These are phyloP conservation scores for Uloborus plumipes DNA, from an alignment of 2,888 invertebrate genomes.

Conservation along the genomic window DNA sequence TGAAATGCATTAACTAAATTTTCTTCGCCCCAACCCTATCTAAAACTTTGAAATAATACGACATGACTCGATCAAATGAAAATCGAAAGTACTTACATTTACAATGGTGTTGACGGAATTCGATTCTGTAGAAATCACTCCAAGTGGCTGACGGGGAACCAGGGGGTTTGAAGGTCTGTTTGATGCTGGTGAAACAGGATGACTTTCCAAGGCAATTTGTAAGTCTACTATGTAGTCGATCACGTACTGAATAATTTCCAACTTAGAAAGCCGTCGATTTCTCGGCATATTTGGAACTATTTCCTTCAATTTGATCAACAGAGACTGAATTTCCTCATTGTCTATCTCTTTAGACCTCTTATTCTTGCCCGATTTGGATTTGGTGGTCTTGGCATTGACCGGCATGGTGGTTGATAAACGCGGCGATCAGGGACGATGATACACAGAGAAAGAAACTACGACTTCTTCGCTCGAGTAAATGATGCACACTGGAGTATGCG, in stretches of 20 bases:
- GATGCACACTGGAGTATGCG: neutral
- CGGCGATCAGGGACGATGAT: neutral
- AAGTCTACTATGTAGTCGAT: slow-evolving; percentile 97
- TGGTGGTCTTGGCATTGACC: slow-evolving; percentile 4
- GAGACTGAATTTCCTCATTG: slow-evolving; percentile 90
- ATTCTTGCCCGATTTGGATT: slow-evolving; percentile 11
- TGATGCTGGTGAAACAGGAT: slow-evolving; percentile 74
- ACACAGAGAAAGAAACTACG: neutral
- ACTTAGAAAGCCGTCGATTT: slow-evolving; percentile 88
- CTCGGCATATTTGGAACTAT: slow-evolving; percentile 95
- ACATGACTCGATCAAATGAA: too few relatives aligned
- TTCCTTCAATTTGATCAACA: slow-evolving; percentile 90
- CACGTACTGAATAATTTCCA: slow-evolving; percentile 95
- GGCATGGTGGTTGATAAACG: slow-evolving; percentile 10
- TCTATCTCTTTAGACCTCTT: slow-evolving; percentile 41
- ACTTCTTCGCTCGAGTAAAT: neutral
- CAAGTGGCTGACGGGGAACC: slow-evolving; percentile 51
- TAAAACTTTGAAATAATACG: too few relatives aligned
- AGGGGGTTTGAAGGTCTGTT: neutral
- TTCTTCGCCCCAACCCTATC: too few relatives aligned
- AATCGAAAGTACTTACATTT: slow-evolving; percentile 26
- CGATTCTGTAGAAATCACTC: slow-evolving; percentile 45
- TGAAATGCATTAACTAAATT: too few relatives aligned
- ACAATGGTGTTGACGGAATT: slow-evolving; percentile 34
- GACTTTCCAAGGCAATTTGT: slow-evolving; percentile 89